Conservation (phyloP, 2,113 vertebrate species). For the Campylomormyrus numenius region DNA sequence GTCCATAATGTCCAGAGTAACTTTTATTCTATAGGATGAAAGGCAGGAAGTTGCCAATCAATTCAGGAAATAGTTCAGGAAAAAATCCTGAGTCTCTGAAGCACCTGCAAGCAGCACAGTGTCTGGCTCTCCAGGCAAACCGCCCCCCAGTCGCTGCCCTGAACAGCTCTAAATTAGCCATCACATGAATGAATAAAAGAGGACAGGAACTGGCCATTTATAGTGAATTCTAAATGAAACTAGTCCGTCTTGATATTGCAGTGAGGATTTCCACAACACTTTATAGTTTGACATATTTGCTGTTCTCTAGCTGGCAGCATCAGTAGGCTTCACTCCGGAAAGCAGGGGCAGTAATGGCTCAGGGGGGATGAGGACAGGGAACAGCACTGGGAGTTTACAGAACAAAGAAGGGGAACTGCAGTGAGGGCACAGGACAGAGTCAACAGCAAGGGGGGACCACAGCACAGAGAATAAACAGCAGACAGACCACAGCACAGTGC, state of each 20-base stretch:
- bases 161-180: neutral
- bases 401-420: neutral
- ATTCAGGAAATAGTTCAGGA: neutral
- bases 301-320: neutral
- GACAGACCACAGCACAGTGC: neutral
- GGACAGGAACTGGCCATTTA: neutral
- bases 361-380: neutral
- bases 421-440: neutral
- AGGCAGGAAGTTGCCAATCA: neutral
- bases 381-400: neutral
- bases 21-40: neutral
- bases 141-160: neutral
- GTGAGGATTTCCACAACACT: neutral
- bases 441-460: neutral
- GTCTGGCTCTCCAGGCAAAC: neutral
- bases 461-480: neutral
- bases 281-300: neutral
- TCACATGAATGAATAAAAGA: neutral
- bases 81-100: neutral
- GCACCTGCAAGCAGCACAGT: neutral
- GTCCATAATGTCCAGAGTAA: neutral
- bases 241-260: neutral
- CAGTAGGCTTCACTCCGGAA: neutral
- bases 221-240: neutral
- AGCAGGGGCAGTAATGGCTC: neutral